Conservation (phyloP, 2,888 invertebrate species). For the Ochropacha duplaris region DNA sequence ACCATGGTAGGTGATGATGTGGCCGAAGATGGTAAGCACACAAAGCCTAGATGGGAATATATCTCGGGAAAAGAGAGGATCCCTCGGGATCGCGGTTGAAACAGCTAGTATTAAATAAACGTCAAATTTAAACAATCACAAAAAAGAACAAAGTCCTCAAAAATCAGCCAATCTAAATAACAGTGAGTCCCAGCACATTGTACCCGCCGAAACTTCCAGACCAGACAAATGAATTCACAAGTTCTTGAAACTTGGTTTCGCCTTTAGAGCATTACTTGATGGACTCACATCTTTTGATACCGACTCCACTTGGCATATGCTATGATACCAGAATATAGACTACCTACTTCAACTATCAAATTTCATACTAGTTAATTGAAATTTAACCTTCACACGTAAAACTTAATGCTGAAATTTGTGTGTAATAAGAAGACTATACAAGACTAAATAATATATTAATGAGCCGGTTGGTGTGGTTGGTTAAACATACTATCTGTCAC, state of each 20-base stretch:
- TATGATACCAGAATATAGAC: background rate
- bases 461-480: too few relatives aligned
- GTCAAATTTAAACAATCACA: too few relatives aligned
- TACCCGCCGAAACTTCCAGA: conserved; percentile 60
- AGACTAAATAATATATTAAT: too few relatives aligned
- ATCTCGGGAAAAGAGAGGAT: too few relatives aligned
- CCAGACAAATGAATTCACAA: conserved; percentile 77
- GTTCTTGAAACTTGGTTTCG: conserved; percentile 62
- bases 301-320: background rate
- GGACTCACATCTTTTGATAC: conserved; percentile 40
- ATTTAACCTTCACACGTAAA: background rate
- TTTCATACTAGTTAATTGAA: background rate
- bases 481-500: too few relatives aligned
- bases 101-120: too few relatives aligned
- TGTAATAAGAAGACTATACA: too few relatives aligned
- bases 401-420: background rate
- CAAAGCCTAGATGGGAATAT: too few relatives aligned
- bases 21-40: too few relatives aligned
- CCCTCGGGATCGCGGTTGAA: too few relatives aligned
- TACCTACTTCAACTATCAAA: background rate
- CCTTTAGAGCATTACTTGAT: conserved; percentile 55
- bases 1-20: too few relatives aligned
- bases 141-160: too few relatives aligned
- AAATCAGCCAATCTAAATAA: conserved; percentile 4
- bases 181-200: conserved; percentile 32